Evolutionary conservation across 2,797 vertebrate species (phyloP).

Genomic region (Girardinus metallicus): DNA sequence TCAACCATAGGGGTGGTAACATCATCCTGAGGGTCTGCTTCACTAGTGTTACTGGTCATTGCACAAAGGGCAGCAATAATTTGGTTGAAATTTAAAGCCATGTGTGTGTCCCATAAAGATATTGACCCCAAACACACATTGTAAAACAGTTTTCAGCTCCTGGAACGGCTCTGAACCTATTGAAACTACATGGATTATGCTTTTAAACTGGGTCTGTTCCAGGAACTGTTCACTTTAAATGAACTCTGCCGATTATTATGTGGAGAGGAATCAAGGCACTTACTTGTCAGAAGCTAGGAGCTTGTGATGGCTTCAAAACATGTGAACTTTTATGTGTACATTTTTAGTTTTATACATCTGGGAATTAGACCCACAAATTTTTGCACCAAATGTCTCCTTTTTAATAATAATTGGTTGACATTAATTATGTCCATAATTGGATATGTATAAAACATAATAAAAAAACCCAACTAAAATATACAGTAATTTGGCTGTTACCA

Average conservation of each 20-base stretch:
- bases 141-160: not conserved
- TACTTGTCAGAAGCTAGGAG: not conserved
- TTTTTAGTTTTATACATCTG: not conserved
- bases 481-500: conserved; percentile 6
- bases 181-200: not conserved
- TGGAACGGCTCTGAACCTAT: not conserved
- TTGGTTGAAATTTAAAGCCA: not conserved
- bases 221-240: not conserved
- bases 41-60: not conserved
- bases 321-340: not conserved
- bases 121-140: not conserved
- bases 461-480: not conserved
- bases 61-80: not conserved
- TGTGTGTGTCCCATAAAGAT: not conserved
- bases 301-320: not conserved
- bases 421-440: not conserved
- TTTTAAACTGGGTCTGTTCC: not conserved
- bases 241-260: not conserved
- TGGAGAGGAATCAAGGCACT: not conserved
- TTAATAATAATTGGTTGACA: not conserved
- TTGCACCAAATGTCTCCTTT: not conserved
- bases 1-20: not conserved
- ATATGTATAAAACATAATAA: not conserved
- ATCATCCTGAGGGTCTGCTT: not conserved
- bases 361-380: not conserved